Evolutionary conservation across 2,113 vertebrate genomes (phyloP).

Genomic region (Kryptolebias marmoratus): DNA sequence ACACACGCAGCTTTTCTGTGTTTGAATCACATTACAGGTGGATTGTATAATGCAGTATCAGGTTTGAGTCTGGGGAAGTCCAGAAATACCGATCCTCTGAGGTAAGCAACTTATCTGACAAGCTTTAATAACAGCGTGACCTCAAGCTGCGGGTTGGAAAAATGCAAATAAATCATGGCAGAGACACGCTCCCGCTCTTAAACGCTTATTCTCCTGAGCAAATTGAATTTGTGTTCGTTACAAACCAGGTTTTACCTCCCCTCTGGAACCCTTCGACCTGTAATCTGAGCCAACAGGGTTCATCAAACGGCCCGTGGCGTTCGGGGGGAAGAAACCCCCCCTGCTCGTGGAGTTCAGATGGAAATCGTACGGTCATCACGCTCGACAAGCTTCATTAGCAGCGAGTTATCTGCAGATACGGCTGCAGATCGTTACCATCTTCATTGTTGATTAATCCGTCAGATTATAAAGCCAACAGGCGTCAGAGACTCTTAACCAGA

Average conservation of each 20-base stretch:
- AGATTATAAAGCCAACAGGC: not conserved
- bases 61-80: not conserved
- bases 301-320: not conserved
- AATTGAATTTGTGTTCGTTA: not conserved
- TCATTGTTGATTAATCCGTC: not conserved
- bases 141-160: not conserved
- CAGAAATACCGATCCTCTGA: not conserved
- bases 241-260: not conserved
- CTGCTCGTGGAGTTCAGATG: slow-evolving; percentile 40
- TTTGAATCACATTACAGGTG: slow-evolving; percentile 9
- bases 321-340: slow-evolving; percentile 21
- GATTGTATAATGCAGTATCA: not conserved
- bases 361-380: slow-evolving; percentile 15
- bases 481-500: no score
- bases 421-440: slow-evolving; percentile 5
- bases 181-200: no score
- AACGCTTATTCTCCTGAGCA: no score
- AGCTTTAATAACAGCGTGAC: not conserved
- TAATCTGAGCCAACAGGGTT: slow-evolving; percentile 30
- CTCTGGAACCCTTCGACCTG: slow-evolving; percentile 30
- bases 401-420: not conserved
- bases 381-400: not conserved
- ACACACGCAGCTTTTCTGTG: not conserved
- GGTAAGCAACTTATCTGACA: not conserved
- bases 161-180: not conserved